Base-by-base conservation (phyloP, 1,140 invertebrate genomes). In the Drosophila hydei region DNA sequence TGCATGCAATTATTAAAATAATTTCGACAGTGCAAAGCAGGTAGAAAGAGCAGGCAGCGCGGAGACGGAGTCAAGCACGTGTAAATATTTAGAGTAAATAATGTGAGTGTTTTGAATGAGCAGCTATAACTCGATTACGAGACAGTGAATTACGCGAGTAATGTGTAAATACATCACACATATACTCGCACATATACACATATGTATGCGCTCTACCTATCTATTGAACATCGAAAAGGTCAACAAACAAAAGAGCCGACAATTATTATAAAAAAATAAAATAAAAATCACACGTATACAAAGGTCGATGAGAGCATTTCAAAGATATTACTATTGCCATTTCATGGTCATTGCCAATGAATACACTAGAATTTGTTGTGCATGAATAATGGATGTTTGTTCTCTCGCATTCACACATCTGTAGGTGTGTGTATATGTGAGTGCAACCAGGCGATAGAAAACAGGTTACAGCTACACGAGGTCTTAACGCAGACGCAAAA, bases 291-390 rank as follows among this genome's bases (percentile, higher is more conserved):
- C 80, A 84, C 77, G 55, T 77, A 87, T 52, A 47, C 8, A 23
- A 18, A 21, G 42, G 12, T 36, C 23, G 60, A 65, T 62, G 65
- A 51, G 65, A 69, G 64, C 52, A 64, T 75, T 58, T 62, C 30
- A 55, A 63, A 70, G 54, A 56, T 62, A 52, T 33, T 63, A 63
- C 62, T 27, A 38, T 27, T 63, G 73, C 72, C 61, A 88, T 87
- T 85, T 85, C 81, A 85, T 72, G 83, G 81, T 85, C 81, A 87
- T 64, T 85, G 83, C 60, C 77, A 87, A 67, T 75, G 81, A 84
- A 74, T 85, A 77, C 55, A 55, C 47, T 51, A 68, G 71, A 71
- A 74, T 71, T 74, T 62, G 59, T 59, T 51, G 58, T 58, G 56
- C 61, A 71, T 64, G 58, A 70, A 56, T 42, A 40, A 71, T 64